Evolutionary conservation across 2,888 invertebrate genomes (phyloP), one percentile per base, ranked within the genome.

Genomic region (Mermis nigrescens): DNA sequence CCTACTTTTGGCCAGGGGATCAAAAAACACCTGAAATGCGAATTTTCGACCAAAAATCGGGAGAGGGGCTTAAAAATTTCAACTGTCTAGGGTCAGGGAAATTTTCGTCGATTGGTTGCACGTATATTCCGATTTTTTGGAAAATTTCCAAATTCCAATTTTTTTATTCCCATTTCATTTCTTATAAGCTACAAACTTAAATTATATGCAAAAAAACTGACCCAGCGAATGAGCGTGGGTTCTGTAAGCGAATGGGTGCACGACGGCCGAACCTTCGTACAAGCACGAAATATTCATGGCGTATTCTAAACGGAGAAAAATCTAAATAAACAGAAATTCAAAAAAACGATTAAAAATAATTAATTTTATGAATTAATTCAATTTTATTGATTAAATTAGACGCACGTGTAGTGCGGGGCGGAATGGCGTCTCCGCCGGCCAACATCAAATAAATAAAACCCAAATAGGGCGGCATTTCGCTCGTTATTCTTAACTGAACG

Each of bases 221-320:
- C 48, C 48, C 24, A 79, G 70, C 31, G 70, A 68, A 67, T 80
- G 80, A 0, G 80, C 77, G 67, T 80, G 80, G 7, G 78, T 77
- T 54, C 80, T 72, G 69, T 74, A 79, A 1, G 77, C 80, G 70
- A 80, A 79, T 3, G 77, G 74, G 64, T 76, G 70, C 46, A 79
- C 75, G 1, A 72, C 69, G 0, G 68, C 65, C 4, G 65, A 63
- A 29, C 72, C 69, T 15, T 69, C 62, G 62, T 75, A 76, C 45
- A 65, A 63, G 66, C 80, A 80, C 57, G 77, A 75, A 53, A 78
- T 71, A 64, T 79, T 78, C 15, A 73, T 73, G 67, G 76, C 73
- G 55, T 72, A 70, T 62, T 71, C 77, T 74, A 68, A 15, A 71
- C 68, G 57, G 58, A 53, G 59, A 62, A 55, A 61, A 51, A 62